Evolutionary conservation across 2,888 invertebrate species (phyloP).

Genomic region (Hylaea fasciaria): DNA sequence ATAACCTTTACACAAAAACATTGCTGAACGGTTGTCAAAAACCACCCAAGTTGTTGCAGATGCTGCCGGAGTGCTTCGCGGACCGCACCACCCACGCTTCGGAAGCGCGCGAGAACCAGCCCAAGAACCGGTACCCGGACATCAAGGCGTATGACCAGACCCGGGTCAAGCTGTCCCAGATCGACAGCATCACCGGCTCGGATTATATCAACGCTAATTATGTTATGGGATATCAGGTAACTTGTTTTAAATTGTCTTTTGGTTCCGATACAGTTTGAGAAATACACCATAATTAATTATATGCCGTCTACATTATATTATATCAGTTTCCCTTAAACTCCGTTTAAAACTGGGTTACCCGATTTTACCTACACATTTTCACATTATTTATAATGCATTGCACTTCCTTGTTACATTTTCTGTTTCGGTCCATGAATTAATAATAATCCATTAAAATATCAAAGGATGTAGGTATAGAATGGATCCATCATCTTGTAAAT

Average conservation of each 20-base stretch:
- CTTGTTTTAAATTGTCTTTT: not conserved
- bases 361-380: too few relatives aligned
- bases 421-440: too few relatives aligned
- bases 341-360: too few relatives aligned
- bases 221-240: slow-evolving; percentile 93
- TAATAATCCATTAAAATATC: too few relatives aligned
- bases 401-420: too few relatives aligned
- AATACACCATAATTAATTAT: too few relatives aligned
- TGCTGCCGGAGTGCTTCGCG: slow-evolving; percentile 93
- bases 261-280: too few relatives aligned
- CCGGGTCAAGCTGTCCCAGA: slow-evolving; percentile 90
- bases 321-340: too few relatives aligned
- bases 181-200: slow-evolving; percentile 92
- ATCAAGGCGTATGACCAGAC: slow-evolving; percentile 98
- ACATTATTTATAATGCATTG: too few relatives aligned
- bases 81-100: slow-evolving; percentile 95
- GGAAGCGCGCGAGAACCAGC: slow-evolving; percentile 93
- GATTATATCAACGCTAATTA: slow-evolving; percentile 97
- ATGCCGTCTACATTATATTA: too few relatives aligned
- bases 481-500: too few relatives aligned
- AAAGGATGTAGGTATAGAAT: too few relatives aligned
- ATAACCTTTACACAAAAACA: slow-evolving; percentile 4
- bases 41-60: slow-evolving; percentile 74
- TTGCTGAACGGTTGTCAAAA: slow-evolving; percentile 32
- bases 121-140: slow-evolving; percentile 96